Base-by-base conservation (phyloP, 2,797 vertebrate genomes). In the Sparidentex hasta region DNA sequence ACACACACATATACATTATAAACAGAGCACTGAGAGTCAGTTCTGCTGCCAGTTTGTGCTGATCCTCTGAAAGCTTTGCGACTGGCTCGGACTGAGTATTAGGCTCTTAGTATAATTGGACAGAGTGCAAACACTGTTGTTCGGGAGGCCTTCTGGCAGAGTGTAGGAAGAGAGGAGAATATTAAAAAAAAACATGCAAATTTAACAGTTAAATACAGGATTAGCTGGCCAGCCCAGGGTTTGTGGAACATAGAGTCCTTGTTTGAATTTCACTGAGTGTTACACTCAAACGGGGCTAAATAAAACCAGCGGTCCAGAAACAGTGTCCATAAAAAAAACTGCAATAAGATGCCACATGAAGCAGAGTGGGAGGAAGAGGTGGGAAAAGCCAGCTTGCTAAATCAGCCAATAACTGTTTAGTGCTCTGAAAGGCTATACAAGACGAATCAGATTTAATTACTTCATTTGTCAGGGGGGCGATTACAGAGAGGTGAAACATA, bases 71-170 rank as follows among this genome's bases (percentile, higher is more conserved):
- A 87, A 87, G 88, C 88, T 76, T 72, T 88, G 67, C 68, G 23
- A 56, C 76, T 80, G 77, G 67, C 76, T 82, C 76, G 48, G 38
- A 13, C 58, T 48, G 80, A 73, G 51, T 27, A 61, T 68, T 62
- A 63, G 70, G 77, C 86, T 92, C 79, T 90, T 83, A 84, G 83
- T 68, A 3, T 86, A 87, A 89, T 88, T 90, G 85, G 82, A 85
- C 72, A 51, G 76, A 69, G 80, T 65, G 68, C 4, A 25, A 81
- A 71, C 75, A 3, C 52, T 74, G 70, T 62, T 72, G 72, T 83
- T 74, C 44, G 18, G 65, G 14, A 73, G 66, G 68, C 66, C 29
- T 29, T 56, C 67, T 69, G 88, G 70, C 77, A 71, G 38, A 23
- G 27, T 11, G 56, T 1, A 58, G 11, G 11, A 59, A 20, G 46